phyloP scores from a whole-genome alignment of 2,797 vertebrate genomes.

The Philypnodon macrostomus region DNA sequence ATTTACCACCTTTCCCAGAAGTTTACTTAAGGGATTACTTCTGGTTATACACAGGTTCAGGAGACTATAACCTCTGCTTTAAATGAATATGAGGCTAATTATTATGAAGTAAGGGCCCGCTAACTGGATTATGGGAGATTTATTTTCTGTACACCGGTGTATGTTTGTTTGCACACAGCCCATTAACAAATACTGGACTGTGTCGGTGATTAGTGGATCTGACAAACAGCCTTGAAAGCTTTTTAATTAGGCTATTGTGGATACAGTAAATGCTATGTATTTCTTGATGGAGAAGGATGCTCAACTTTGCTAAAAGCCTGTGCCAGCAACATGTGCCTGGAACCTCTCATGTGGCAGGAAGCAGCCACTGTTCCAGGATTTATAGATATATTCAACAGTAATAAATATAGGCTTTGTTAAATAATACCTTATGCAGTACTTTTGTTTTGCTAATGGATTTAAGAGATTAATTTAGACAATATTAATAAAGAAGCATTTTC shows the following conservation, averaged over 20 bases:
- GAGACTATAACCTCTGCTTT: conserved; percentile 28
- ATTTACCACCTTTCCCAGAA: not conserved
- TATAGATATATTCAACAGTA: conserved; percentile 19
- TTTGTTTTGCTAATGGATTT: not conserved
- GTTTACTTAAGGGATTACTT: conserved; percentile 14
- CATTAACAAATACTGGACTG: conserved; percentile 58
- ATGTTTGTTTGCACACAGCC: conserved; percentile 43
- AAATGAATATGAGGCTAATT: conserved; percentile 50
- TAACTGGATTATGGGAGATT: conserved; percentile 64
- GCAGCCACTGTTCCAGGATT: conserved; percentile 11
- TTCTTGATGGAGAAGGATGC: conserved; percentile 59
- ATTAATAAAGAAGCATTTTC: too few relatives aligned
- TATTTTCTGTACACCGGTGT: conserved; percentile 46
- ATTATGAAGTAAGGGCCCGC: conserved; percentile 47
- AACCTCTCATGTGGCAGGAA: conserved; percentile 26
- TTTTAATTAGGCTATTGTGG: conserved; percentile 77
- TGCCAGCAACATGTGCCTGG: conserved; percentile 28
- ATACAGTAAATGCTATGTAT: conserved; percentile 49
- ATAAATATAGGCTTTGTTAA: conserved; percentile 13
- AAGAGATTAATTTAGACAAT: too few relatives aligned
- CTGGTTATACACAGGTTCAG: conserved; percentile 13
- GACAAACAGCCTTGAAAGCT: conserved; percentile 82
- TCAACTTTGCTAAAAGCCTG: conserved; percentile 72
- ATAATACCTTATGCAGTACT: not conserved
- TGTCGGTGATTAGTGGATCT: conserved; percentile 66